Conservation (phyloP, 1,140 invertebrate species). For the Brachionus rotundiformis region DNA sequence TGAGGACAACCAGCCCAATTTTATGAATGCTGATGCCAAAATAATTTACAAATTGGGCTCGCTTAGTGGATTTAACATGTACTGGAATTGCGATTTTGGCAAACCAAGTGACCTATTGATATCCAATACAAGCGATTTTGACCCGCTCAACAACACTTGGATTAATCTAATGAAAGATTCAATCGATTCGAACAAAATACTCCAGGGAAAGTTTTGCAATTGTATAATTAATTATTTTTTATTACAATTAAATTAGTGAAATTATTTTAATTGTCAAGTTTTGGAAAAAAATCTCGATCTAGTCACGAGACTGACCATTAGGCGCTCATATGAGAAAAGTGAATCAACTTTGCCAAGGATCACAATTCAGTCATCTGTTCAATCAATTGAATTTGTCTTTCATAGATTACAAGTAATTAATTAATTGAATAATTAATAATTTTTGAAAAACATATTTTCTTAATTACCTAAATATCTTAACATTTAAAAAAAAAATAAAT, state of each 20-base stretch:
- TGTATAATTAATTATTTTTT: slow-evolving; percentile 18
- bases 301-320: not conserved
- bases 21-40: slow-evolving; percentile 40
- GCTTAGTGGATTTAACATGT: slow-evolving; percentile 39
- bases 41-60: slow-evolving; percentile 50
- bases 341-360: not conserved
- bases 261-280: not conserved
- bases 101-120: not conserved
- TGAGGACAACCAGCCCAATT: slow-evolving; percentile 28
- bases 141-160: not conserved
- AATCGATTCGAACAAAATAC: slow-evolving; percentile 14
- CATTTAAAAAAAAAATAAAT: no score
- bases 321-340: not conserved
- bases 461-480: no score
- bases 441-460: not conserved
- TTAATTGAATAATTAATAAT: no score
- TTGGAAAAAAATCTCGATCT: slow-evolving; percentile 30
- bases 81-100: slow-evolving; percentile 49
- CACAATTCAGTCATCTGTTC: slow-evolving; percentile 17
- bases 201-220: not conserved
- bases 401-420: slow-evolving; percentile 20
- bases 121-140: not conserved
- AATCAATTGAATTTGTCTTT: slow-evolving; percentile 48
- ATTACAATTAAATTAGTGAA: not conserved
- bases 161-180: slow-evolving; percentile 8